Evolutionary conservation across 2,888 invertebrate genomes (phyloP).

Genomic region (Perizoma affinitatum): DNA sequence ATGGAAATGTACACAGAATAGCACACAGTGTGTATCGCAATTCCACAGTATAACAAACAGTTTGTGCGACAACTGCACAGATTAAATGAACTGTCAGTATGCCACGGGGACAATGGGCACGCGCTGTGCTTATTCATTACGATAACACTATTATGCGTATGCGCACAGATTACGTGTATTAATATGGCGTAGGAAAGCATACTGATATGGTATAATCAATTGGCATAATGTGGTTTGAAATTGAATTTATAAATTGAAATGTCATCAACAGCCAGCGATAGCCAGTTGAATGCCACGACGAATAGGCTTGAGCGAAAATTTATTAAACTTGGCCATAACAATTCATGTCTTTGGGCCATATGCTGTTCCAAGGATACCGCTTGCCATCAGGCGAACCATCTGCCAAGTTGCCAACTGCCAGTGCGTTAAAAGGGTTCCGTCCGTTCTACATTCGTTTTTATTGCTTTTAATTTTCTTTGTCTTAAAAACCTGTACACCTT

Average conservation of each 20-base stretch:
- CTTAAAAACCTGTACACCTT: conserved; percentile 20
- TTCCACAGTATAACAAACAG: conserved; percentile 11
- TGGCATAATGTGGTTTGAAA: conserved; percentile 14
- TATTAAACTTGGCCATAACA: no score
- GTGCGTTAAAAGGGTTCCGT: background rate
- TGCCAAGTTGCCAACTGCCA: conserved; percentile 1
- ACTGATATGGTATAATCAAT: conserved; percentile 10
- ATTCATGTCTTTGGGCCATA: background rate
- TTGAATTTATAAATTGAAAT: background rate
- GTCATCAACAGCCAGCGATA: no score
- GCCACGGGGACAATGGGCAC: conserved; percentile 15
- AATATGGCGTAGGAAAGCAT: conserved; percentile 7
- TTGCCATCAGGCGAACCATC: conserved; percentile 4
- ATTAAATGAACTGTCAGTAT: conserved; percentile 8
- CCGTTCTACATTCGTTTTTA: no score
- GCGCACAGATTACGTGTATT: conserved; percentile 9
- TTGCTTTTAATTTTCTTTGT: conserved; percentile 2
- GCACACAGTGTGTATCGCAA: background rate
- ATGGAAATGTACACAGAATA: conserved; percentile 8
- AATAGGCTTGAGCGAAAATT: no score
- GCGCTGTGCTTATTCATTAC: conserved; percentile 13
- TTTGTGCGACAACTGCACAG: conserved; percentile 11
- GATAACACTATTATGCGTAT: conserved; percentile 18
- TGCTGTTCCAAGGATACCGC: background rate
- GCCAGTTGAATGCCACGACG: no score